Evolutionary conservation across 2,888 invertebrate species (phyloP), one percentile per base, ranked within the genome.

Genomic region (Sturmia bella): DNA sequence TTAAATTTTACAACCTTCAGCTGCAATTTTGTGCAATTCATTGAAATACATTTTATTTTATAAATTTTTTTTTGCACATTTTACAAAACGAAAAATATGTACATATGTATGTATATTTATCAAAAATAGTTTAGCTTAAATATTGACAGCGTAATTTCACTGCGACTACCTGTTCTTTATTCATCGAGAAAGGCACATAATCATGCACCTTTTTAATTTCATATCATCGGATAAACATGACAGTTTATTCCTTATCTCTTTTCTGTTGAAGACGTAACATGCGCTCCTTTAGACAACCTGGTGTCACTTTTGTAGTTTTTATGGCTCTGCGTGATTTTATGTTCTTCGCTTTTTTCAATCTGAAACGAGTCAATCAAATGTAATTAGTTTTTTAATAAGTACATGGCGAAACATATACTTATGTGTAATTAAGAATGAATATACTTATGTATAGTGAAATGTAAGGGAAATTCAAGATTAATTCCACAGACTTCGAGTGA

Each of bases 231-330:
- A 43, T 45, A 59, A 70, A 17, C 21, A 54, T 21, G 52, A 21
- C 3, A 9, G 12, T 45, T 7, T 32, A 7, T 32, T 32, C 32
- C 9, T 32, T 66, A 50, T 73, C 84, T 59, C 84, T 84, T 68
- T 85, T 85, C 77, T 89, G 89, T 83, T 86, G 88, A 76, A 91
- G 87, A 54, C 90, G 86, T 85, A 89, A 83, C 61, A 90, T 86
- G 64, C 90, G 89, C 66, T 90, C 91, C 80, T 90, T 91, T 48
- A 90, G 87, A 64, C 87, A 88, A 59, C 90, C 89, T n/a, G 89
- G 87, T 82, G 88, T 88, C 52, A 88, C 81, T 84, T 89, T 89
- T 48, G 87, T 88, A 59, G 89, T 87, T 84, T 88, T 88, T 7
- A 85, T 85, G 66, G 85, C 85, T 80, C 87, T 87, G 66, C 89